Evolutionary conservation across 2,113 vertebrate genomes (phyloP).

Genomic region (Centrocercus urophasianus): DNA sequence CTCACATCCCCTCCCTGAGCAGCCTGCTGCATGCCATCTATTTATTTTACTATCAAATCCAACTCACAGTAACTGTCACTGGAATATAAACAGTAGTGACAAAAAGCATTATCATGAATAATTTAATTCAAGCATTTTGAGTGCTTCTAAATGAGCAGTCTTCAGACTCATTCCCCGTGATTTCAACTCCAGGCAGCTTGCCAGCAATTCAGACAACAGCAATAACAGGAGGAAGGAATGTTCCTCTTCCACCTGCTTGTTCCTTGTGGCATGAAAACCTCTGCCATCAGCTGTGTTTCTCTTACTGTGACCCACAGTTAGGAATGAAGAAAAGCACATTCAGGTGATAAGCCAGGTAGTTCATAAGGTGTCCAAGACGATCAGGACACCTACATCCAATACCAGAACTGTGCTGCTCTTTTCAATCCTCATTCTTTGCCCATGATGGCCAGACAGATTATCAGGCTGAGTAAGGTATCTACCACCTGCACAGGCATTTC

Average conservation of each 20-base stretch:
- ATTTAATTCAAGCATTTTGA: slow-evolving; percentile 5
- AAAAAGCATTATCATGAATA: slow-evolving; percentile 25
- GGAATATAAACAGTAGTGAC: background rate
- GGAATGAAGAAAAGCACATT: background rate
- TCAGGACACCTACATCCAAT: background rate
- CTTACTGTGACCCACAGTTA: background rate
- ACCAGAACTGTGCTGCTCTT: background rate
- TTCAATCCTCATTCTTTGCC: background rate
- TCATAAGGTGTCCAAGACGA: background rate
- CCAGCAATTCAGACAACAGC: accelerated
- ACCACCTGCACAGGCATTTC: background rate
- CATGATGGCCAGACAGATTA: background rate
- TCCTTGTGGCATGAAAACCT: background rate
- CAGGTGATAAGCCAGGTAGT: background rate
- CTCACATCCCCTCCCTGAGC: background rate
- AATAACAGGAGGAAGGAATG: background rate
- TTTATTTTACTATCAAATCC: background rate
- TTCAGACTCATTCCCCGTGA: background rate
- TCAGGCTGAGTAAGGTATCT: too few relatives aligned
- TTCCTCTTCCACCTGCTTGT: background rate
- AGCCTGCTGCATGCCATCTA: background rate
- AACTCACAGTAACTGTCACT: slow-evolving; percentile 2
- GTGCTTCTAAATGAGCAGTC: background rate
- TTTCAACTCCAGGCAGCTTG: background rate
- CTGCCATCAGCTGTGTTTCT: background rate